These are phyloP conservation scores for Ctenoplectra terminalis DNA, from an alignment of 1,140 invertebrate genomes.

Conservation along the genomic window DNA sequence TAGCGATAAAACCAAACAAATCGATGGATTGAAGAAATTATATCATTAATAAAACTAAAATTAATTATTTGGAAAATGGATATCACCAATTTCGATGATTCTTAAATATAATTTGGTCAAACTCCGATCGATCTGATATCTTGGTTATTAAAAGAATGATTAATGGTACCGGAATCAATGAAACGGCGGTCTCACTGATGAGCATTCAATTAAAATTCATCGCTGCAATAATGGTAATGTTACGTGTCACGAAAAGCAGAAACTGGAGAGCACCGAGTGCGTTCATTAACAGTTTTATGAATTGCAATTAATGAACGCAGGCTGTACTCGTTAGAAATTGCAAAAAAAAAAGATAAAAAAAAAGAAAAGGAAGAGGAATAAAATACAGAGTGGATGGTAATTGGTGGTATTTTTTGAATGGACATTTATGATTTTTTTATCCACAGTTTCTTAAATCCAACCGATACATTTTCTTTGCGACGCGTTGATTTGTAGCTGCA, in stretches of 20 bases:
- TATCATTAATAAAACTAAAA: too few relatives aligned
- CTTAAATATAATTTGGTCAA: too few relatives aligned
- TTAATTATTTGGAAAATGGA: too few relatives aligned
- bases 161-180: neutral
- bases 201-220: constrained; percentile 7
- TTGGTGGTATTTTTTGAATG: neutral
- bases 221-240: neutral
- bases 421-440: too few relatives aligned
- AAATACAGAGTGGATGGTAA: neutral
- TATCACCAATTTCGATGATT: too few relatives aligned
- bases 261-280: neutral
- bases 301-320: neutral
- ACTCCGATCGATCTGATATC: too few relatives aligned
- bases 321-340: neutral
- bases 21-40: too few relatives aligned
- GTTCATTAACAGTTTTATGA: constrained; percentile 16
- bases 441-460: neutral
- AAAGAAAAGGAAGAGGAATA: neutral
- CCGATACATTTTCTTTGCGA: neutral
- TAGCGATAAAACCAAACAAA: too few relatives aligned
- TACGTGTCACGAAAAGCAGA: neutral
- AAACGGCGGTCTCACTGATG: neutral
- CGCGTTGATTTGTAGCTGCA: too few relatives aligned
- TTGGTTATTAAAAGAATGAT: neutral
- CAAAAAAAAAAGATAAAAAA: too few relatives aligned